Evolutionary conservation across 2,888 invertebrate species (phyloP).

Genomic region (Rotaria sp.): DNA sequence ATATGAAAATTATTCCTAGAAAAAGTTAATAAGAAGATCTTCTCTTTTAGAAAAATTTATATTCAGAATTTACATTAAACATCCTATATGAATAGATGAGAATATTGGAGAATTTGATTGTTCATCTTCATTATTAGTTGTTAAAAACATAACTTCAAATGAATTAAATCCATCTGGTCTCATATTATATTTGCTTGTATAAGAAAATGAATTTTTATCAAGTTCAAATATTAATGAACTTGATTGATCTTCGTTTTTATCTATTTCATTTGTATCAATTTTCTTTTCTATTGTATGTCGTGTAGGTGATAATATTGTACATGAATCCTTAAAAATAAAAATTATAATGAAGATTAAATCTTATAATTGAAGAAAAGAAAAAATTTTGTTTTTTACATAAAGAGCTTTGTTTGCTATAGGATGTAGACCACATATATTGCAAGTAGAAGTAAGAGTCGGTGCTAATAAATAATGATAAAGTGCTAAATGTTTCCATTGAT

Average conservation of each 20-base stretch:
- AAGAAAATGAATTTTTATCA: not conserved
- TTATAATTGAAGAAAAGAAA: not conserved
- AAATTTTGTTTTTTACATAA: not conserved
- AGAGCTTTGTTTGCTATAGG: not conserved
- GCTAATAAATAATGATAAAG: not conserved
- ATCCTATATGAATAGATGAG: not conserved
- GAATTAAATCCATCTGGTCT: constrained; percentile 22
- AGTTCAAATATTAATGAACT: not conserved
- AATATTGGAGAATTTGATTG: not conserved
- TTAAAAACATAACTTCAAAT: constrained; percentile 3
- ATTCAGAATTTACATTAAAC: not conserved
- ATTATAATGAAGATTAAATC: not conserved
- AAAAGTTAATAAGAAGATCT: not conserved
- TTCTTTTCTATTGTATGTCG: not conserved
- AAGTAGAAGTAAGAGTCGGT: not conserved
- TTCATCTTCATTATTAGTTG: not conserved
- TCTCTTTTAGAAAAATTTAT: too few relatives aligned
- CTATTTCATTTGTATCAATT: not conserved
- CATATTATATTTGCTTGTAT: not conserved
- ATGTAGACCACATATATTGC: not conserved
- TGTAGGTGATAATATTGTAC: not conserved
- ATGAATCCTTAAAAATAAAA: not conserved
- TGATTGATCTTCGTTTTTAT: not conserved
- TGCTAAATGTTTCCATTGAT: not conserved
- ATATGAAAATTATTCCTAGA: not conserved